A percentile compares a stretch with the other conserved stretches of the same genome.
These are phyloP conservation scores for Drosophila bocqueti DNA, from an alignment of 1,140 invertebrate genomes.

Conservation along the genomic window DNA sequence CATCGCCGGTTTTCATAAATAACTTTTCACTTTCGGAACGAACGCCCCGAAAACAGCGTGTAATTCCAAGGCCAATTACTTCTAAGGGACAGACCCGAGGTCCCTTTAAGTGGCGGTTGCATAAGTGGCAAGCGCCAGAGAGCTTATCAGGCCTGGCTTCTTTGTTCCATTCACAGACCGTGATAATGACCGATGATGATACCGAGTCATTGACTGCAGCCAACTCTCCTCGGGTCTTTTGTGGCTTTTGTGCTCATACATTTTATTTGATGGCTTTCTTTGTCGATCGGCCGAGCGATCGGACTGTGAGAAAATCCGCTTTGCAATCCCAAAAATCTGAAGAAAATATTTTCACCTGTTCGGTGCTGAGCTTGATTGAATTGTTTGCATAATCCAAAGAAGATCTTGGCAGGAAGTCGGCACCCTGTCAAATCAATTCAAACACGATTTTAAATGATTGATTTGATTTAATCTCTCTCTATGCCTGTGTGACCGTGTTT, in stretches of 20 bases:
- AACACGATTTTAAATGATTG: constrained; percentile 15
- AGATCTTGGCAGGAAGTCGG: constrained; percentile 34
- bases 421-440: constrained; percentile 45
- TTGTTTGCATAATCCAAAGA: constrained; percentile 32
- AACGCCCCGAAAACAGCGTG: constrained; percentile 33
- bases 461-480: neutral
- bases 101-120: constrained; percentile 48
- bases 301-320: constrained; percentile 54
- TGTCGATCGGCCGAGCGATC: constrained; percentile 43
- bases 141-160: constrained; percentile 55
- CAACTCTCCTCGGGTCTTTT: constrained; percentile 51
- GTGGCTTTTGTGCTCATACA: constrained; percentile 49
- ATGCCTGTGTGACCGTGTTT: constrained; percentile 20
- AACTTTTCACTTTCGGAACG: constrained; percentile 71
- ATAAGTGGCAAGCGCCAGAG: constrained; percentile 53
- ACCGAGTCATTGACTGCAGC: constrained; percentile 60
- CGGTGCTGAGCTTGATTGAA: constrained; percentile 20
- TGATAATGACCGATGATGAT: constrained; percentile 68
- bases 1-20: constrained; percentile 66
- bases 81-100: constrained; percentile 40
- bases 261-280: constrained; percentile 75
- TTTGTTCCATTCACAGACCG: constrained; percentile 37
- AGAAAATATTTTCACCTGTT: constrained; percentile 74
- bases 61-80: constrained; percentile 65
- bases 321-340: constrained; percentile 38